These are phyloP conservation scores for Cetonia aurata DNA, from an alignment of 2,888 invertebrate genomes.

Conservation along the genomic window DNA sequence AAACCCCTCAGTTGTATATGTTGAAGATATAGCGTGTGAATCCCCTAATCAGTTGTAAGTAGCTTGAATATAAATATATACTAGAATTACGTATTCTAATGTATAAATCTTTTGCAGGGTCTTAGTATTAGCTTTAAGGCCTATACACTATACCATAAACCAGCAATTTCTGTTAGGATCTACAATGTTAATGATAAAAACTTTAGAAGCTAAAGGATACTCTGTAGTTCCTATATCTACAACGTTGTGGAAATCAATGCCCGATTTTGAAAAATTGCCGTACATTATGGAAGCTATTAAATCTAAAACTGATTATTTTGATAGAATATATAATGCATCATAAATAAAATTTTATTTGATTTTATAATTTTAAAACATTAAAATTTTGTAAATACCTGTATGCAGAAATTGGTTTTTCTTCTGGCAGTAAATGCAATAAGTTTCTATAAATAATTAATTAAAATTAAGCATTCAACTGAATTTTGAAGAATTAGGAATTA, in stretches of 20 bases:
- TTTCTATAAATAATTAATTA: too few species aligned
- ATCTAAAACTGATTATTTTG: conserved; percentile 63
- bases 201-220: conserved; percentile 71
- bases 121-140: conserved; percentile 70
- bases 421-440: too few species aligned
- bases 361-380: conserved; percentile 4
- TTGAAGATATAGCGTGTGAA: conserved; percentile 66
- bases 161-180: conserved; percentile 69
- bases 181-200: conserved; percentile 69
- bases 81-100: conserved; percentile 22
- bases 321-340: conserved; percentile 38
- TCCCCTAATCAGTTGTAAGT: conserved; percentile 67
- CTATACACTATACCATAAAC: conserved; percentile 72
- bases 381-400: background rate
- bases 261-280: conserved; percentile 73
- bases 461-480: too few species aligned
- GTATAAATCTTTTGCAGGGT: conserved; percentile 66
- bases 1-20: conserved; percentile 56
- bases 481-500: too few species aligned
- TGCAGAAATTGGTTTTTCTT: too few species aligned
- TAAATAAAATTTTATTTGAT: conserved; percentile 24
- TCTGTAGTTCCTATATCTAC: conserved; percentile 71
- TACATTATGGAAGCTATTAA: conserved; percentile 74
- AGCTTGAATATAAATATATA: conserved; percentile 10
- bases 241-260: conserved; percentile 69